A percentile compares a stretch with the other conserved stretches of the same genome.
phyloP scores from a whole-genome alignment of 2,888 invertebrate species.

The Aphelenchoides bicaudatus region DNA sequence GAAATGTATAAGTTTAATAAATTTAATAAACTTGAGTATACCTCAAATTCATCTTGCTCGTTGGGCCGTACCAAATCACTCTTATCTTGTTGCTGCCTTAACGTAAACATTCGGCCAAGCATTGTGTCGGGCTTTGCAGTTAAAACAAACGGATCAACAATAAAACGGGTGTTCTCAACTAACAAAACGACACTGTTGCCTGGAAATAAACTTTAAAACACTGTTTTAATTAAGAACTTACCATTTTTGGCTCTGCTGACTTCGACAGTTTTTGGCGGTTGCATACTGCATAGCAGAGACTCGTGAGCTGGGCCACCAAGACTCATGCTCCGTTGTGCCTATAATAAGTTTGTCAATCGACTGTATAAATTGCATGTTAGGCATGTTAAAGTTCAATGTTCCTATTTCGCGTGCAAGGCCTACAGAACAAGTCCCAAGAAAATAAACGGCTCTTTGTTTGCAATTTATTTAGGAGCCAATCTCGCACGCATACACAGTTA shows the following conservation, averaged over 20 bases:
- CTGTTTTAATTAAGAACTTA: slow-evolving; percentile 1
- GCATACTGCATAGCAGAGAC: slow-evolving; percentile 49
- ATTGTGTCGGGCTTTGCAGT: slow-evolving; percentile 94
- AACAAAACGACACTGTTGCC: slow-evolving; percentile 73
- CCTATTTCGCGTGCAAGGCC: no score
- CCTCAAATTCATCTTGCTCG: slow-evolving; percentile 91
- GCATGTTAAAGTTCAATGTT: no score
- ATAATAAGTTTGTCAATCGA: no score
- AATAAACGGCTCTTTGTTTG: no score
- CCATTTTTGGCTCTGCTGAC: slow-evolving; percentile 36
- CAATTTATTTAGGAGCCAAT: no score
- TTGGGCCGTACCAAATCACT: slow-evolving; percentile 80
- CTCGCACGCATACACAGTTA: no score
- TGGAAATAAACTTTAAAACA: slow-evolving; percentile 20
- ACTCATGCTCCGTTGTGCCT: slow-evolving; percentile 59
- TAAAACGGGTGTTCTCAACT: slow-evolving; percentile 91
- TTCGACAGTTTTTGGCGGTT: slow-evolving; percentile 38
- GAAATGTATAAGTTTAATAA: no score
- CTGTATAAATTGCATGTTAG: no score
- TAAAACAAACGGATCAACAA: slow-evolving; percentile 69
- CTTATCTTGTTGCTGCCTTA: slow-evolving; percentile 25
- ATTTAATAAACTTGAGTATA: slow-evolving; percentile 63
- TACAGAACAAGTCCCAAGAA: no score
- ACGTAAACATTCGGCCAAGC: slow-evolving; percentile 70
- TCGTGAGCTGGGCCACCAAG: slow-evolving; percentile 59